Evolutionary conservation across 2,888 invertebrate species (phyloP), one percentile per base, ranked within the genome.

Genomic region (Hirtodrosophila trivittata): DNA sequence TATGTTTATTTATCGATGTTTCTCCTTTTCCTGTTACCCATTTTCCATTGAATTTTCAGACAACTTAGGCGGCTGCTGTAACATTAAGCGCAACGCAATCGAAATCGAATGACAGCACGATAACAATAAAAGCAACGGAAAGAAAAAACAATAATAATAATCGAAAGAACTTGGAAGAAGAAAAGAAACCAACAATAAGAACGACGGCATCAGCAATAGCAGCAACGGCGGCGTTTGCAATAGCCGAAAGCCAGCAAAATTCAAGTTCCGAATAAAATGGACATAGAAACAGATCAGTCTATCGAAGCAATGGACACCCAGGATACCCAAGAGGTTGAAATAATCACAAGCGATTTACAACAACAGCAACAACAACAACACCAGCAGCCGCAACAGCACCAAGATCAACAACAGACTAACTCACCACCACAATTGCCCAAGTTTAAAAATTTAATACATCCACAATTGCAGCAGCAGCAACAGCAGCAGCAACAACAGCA

Each of bases 291-390:
- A 78, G 90, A 89, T 58, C 89, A 89, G 82, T 88, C 89, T 66
- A 90, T 89, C 70, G 89, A 89, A 89, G 89, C 89, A 77, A 89
- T 89, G 89, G 89, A 89, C 73, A 89, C 90, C 72, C 89, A 89
- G 88, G 89, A 89, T 67, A 90, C 90, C 70, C 89, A 89, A 88
- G 89, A 89, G 84, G 88, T 89, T 63, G 89, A 89, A 73, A 87
- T 89, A 56, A 86, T 87, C 45, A 88, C 89, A 62, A 89, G 87
- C 58, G 88, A 89, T 71, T 75, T 87, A 43, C 84, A 85, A 47
- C 86, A 83, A 37, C 87, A 87, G n/a, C 78, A 84, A 35, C 86
- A 78, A 16, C 73, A 70, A n/a, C 65, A 68, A 0, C 77, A 75
- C 1, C 70, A 72, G 4, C 68, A 68, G 3, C 73, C 68, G 5